Percentiles rank a stretch among this genome's conserved stretches.
Evolutionary conservation across 2,113 vertebrate genomes (phyloP).

Genomic region (Ceratotherium simum): DNA sequence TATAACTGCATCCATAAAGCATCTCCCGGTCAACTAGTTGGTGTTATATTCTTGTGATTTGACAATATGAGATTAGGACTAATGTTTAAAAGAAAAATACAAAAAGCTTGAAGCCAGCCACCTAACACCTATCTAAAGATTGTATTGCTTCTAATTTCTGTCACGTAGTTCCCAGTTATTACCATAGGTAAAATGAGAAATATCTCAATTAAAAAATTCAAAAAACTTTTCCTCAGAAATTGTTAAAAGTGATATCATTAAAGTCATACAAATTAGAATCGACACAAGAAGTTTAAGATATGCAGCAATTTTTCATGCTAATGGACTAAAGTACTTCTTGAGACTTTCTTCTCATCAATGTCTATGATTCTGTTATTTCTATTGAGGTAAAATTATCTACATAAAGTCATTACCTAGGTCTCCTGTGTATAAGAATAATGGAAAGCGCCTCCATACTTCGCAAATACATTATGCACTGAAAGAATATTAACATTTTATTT

Average conservation of each 20-base stretch:
- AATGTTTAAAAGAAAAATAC: background rate
- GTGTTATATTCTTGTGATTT: background rate
- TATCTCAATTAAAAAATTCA: constrained; percentile 72
- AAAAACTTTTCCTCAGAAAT: constrained; percentile 61
- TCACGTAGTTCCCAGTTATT: constrained; percentile 39
- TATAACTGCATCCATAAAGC: background rate
- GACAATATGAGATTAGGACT: background rate
- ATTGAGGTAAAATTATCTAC: constrained; percentile 72
- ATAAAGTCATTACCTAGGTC: constrained; percentile 67
- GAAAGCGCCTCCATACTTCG: constrained; percentile 62
- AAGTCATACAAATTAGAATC: constrained; percentile 57
- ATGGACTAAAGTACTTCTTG: constrained; percentile 70
- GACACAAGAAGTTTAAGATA: constrained; percentile 62
- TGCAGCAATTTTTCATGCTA: constrained; percentile 61
- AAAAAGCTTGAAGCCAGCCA: background rate
- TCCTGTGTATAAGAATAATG: constrained; percentile 75
- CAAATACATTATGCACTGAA: constrained; percentile 60
- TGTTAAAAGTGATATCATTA: constrained; percentile 58
- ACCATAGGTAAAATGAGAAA: constrained; percentile 60
- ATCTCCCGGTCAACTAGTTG: background rate
- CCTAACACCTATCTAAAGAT: background rate
- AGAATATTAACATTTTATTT: constrained; percentile 75
- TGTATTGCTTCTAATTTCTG: constrained; percentile 48
- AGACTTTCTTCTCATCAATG: constrained; percentile 61
- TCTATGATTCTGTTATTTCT: constrained; percentile 67